Base-by-base conservation (phyloP, 2,113 vertebrate species). In the Ovis aries region DNA sequence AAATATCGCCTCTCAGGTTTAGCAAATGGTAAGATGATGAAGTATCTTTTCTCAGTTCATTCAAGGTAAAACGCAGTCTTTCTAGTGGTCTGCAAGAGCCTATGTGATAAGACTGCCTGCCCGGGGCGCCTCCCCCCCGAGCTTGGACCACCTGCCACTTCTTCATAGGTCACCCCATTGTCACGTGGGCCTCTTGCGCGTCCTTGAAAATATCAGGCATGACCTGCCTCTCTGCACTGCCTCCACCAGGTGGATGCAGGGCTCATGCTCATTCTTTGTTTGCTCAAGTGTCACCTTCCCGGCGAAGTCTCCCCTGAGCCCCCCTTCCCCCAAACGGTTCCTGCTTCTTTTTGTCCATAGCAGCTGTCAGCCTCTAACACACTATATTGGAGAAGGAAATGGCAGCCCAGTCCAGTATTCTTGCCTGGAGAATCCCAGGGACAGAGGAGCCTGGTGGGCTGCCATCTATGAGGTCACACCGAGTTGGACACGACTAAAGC, bases 11-110 rank as follows among this genome's bases (percentile, higher is more conserved):
- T 96, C 57, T 29, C 27, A 90, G 40, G 14, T 31, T 71, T 91
- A 52, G 67, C 74, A 82, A 16, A 80, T 50, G 67, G 90, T 50
- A 88, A 89, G 62, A 59, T 87, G 40, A 48, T 74, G 78, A 90
- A 90, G 67, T 74, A 40, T 48, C 71, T 95, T 48, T 74, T 91
- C 29, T 81, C 33, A 53, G 57, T 90, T 86, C 74, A 74, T 59
- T 83, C 16, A 83, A 36, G 74, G 43, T 88, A 71, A 90, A 89
- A 95, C 40, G 31, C 33, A 8, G 15, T 67, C 48, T 21, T 40
- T 81, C 29, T 33, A 48, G 59, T 13, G 19, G 53, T 88, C 43
- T 84, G 9, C 6, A 50, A 17, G 93, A 89, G 82, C 59, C 60
- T 91, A 0, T 0, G 2, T 80, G 94, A 50, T 27, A 40, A 48